Evolutionary conservation across 2,797 vertebrate species (phyloP).

Genomic region (Vireo griseus): DNA sequence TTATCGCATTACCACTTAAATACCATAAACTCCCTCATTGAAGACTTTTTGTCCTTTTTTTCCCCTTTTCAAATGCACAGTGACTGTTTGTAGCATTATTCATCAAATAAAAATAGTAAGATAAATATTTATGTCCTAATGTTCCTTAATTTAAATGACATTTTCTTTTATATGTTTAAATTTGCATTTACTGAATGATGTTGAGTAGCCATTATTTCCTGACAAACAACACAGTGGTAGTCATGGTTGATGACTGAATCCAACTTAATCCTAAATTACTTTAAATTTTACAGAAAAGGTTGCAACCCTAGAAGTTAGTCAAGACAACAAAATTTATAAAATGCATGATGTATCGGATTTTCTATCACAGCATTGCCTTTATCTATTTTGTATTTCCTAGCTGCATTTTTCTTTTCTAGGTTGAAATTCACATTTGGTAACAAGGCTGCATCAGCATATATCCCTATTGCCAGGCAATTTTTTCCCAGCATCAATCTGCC

Average conservation of each 20-base stretch:
- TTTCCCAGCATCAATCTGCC: not conserved
- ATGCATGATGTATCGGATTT: not conserved
- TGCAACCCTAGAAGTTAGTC: not conserved
- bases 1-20: constrained; percentile 37
- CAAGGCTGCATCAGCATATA: not conserved
- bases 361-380: not conserved
- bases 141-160: not conserved
- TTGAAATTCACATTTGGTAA: not conserved
- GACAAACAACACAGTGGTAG: not conserved
- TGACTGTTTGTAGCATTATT: not conserved
- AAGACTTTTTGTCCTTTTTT: not conserved
- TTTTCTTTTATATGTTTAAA: not conserved
- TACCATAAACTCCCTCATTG: not conserved
- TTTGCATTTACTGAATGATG: not conserved
- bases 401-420: not conserved
- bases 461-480: not conserved
- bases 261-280: not conserved
- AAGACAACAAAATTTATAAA: not conserved
- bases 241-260: not conserved
- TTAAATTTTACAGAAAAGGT: not conserved
- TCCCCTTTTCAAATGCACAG: not conserved
- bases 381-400: not conserved
- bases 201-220: not conserved
- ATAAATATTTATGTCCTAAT: not conserved
- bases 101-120: not conserved